Percentiles rank a stretch among this genome's conserved stretches.
These are phyloP conservation scores for Stigmatopora argus DNA, from an alignment of 2,113 vertebrate species.

Conservation along the genomic window DNA sequence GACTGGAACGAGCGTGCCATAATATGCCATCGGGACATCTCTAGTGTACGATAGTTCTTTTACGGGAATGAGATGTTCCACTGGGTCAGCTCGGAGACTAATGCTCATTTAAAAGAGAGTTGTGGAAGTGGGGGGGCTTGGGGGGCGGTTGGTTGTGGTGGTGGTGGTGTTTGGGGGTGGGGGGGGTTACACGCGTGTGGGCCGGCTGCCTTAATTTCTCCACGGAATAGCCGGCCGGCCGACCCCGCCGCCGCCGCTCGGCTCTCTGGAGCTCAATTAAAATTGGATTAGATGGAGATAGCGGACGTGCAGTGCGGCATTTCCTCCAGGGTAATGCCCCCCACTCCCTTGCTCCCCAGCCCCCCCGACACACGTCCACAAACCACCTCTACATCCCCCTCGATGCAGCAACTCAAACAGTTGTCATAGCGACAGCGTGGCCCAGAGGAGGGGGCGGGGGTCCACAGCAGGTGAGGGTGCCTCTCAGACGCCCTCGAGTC, in stretches of 20 bases:
- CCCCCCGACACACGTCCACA: conserved; percentile 88
- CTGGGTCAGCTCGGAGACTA: conserved; percentile 88
- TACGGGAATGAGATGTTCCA: conserved; percentile 74
- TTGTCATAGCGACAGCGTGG: conserved; percentile 90
- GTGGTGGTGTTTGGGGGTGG: too few species aligned
- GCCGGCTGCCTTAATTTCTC: conserved; percentile 91
- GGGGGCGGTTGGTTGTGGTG: too few species aligned
- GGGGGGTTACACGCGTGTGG: not conserved
- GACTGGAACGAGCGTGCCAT: too few species aligned
- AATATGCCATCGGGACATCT: too few species aligned
- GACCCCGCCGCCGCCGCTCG: conserved; percentile 87
- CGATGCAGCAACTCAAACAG: conserved; percentile 80
- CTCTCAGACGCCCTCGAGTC: conserved; percentile 41
- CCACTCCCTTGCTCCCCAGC: not conserved
- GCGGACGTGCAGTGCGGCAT: conserved; percentile 82
- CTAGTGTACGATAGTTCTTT: too few species aligned
- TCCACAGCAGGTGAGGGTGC: conserved; percentile 24
- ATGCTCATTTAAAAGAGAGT: conserved; percentile 94
- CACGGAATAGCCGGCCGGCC: conserved; percentile 86
- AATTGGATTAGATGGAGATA: conserved; percentile 98
- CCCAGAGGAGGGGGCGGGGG: conserved; percentile 40
- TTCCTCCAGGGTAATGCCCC: conserved; percentile 84
- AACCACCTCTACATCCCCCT: conserved; percentile 68
- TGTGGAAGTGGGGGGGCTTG: conserved; percentile 79
- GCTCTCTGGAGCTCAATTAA: conserved; percentile 99